These are phyloP conservation scores for Dinothrombium tinctorium DNA, from an alignment of 1,140 invertebrate species.

Conservation along the genomic window DNA sequence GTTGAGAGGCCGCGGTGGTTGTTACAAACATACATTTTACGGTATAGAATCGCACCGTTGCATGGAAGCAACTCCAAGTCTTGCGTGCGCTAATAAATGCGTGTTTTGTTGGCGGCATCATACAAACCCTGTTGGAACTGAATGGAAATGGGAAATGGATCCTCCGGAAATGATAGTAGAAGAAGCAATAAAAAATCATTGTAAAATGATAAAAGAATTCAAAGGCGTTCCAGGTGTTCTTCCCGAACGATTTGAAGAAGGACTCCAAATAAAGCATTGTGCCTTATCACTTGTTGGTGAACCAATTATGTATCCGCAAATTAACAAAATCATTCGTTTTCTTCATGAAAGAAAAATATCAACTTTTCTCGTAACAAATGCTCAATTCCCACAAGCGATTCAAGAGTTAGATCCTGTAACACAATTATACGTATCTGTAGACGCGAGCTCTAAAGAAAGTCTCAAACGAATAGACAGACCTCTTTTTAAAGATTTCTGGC, in stretches of 20 bases:
- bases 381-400: slow-evolving; percentile 37
- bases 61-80: slow-evolving; percentile 37
- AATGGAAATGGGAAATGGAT: slow-evolving; percentile 41
- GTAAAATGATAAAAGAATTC: slow-evolving; percentile 34
- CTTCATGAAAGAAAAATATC: slow-evolving; percentile 31
- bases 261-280: slow-evolving; percentile 28
- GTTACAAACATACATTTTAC: slow-evolving; percentile 42
- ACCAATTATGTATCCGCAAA: slow-evolving; percentile 42
- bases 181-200: slow-evolving; percentile 30
- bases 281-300: slow-evolving; percentile 39
- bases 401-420: slow-evolving; percentile 31
- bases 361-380: slow-evolving; percentile 35
- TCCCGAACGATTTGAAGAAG: slow-evolving; percentile 29
- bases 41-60: slow-evolving; percentile 37
- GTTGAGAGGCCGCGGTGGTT: slow-evolving; percentile 35
- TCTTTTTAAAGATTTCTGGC: slow-evolving; percentile 36
- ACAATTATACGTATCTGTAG: slow-evolving; percentile 38
- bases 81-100: slow-evolving; percentile 41
- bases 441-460: slow-evolving; percentile 36
- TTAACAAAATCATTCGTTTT: slow-evolving; percentile 30
- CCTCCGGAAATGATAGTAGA: slow-evolving; percentile 29
- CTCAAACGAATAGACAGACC: slow-evolving; percentile 38
- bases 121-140: slow-evolving; percentile 41
- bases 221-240: slow-evolving; percentile 36
- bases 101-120: slow-evolving; percentile 42